Evolutionary conservation across 2,113 vertebrate genomes (phyloP), one percentile per base, ranked within the genome.

Genomic region (Monarcha castaneiventris): DNA sequence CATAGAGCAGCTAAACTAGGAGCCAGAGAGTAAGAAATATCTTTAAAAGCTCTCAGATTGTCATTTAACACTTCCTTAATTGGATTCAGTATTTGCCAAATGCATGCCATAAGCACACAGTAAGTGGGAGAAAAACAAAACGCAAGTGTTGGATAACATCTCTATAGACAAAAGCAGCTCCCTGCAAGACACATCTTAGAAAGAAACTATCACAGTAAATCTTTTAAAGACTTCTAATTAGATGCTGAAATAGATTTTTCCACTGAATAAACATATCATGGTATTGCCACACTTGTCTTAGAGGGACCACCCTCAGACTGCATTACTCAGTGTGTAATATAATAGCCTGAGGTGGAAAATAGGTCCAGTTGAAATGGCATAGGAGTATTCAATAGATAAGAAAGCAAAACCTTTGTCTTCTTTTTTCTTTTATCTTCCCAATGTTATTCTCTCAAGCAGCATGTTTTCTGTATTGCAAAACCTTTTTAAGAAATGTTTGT

Each of bases 231-330:
- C 86, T 94, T 97, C 94, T 97, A 96, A 97, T 98, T 97, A 97
- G 95, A 97, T 88, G 85, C 43, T 49, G 66, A 97, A 97, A 94
- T 93, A 97, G 93, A 95, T 96, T 97, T 96, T 97, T 89, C 90
- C 56, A 61, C 55, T 96, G 96, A 97, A 96, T 97, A 98, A 98
- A 97, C 94, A 97, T 86, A 96, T 93, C 94, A 75, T 10, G 61
- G 56, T 80, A 84, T 95, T 97, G 94, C 91, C 58, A 94, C 95
- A 97, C 97, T 97, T 84, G 68, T 97, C 93, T 94, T 97, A 63
- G 80, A 93, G 94, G 90, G 98, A 97, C 98, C 97, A 98, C 97
- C 98, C 98, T 97, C 91, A 97, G 89, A 91, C 92, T 95, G 69
- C 84, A 74, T 96, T 97, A 73, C 56, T 7, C 7, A 95, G 75